phyloP scores from a whole-genome alignment of 2,888 invertebrate species.

The Tholera decimalis region DNA sequence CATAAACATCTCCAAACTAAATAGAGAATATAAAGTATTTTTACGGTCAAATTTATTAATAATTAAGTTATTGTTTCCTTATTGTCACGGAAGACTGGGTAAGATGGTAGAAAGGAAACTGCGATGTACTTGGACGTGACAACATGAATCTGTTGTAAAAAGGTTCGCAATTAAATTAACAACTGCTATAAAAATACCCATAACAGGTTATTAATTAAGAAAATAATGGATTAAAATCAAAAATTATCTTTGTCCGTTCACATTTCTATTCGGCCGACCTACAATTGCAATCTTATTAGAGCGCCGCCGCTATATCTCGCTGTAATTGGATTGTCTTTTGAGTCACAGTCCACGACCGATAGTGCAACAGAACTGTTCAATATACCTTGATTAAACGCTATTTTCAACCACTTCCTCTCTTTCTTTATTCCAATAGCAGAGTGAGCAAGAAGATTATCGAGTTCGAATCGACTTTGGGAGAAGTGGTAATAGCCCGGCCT shows the following conservation, averaged over 20 bases:
- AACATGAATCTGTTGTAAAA: too few species aligned
- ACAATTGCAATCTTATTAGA: conserved; percentile 66
- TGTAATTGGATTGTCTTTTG: conserved; percentile 73
- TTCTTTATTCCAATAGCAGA: conserved; percentile 26
- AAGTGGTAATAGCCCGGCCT: conserved; percentile 57
- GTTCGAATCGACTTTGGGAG: conserved; percentile 40
- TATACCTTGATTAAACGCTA: conserved; percentile 44
- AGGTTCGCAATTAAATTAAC: too few species aligned
- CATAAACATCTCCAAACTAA: conserved; percentile 3
- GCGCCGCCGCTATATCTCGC: conserved; percentile 59
- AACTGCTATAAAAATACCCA: neutral
- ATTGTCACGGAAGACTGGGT: neutral
- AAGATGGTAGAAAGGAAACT: neutral
- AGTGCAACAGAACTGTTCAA: conserved; percentile 56
- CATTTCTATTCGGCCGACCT: conserved; percentile 61
- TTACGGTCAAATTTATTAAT: neutral
- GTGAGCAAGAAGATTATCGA: conserved; percentile 15
- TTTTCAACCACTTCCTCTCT: conserved; percentile 29
- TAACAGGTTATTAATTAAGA: conserved; percentile 50
- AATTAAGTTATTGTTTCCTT: neutral
- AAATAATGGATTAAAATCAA: conserved; percentile 50
- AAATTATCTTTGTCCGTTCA: conserved; percentile 43
- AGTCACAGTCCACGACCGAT: conserved; percentile 59
- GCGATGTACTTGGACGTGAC: too few species aligned
- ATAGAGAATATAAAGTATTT: too few species aligned